Conservation (phyloP, 2,797 vertebrate genomes). For the Pelobates cultripes region DNA sequence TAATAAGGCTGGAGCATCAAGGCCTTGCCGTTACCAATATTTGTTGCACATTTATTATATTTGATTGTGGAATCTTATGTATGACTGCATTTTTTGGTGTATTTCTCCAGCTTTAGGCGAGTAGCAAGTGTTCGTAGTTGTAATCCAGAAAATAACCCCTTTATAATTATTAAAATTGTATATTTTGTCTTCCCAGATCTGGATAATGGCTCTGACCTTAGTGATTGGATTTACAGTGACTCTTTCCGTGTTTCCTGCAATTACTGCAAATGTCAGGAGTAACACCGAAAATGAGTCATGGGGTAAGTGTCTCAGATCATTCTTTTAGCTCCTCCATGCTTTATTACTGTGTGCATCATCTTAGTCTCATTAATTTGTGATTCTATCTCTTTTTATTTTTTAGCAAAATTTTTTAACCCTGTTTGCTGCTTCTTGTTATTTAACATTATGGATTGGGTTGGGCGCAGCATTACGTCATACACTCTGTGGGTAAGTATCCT, state of each 20-base stretch:
- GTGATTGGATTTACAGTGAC: conserved; percentile 85
- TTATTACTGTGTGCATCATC: neutral
- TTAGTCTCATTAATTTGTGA: neutral
- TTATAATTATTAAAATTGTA: neutral
- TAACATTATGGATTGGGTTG: conserved; percentile 83
- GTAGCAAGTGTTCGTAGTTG: too few relatives aligned
- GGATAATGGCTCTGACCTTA: conserved; percentile 86
- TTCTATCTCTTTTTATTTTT: neutral
- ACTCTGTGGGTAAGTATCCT: conserved; percentile 76
- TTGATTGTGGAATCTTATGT: too few relatives aligned
- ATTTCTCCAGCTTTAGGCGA: too few relatives aligned
- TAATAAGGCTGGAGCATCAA: too few relatives aligned
- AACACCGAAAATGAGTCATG: conserved; percentile 66
- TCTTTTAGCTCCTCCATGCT: too few relatives aligned
- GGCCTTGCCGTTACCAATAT: too few relatives aligned
- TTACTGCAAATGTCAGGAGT: conserved; percentile 81
- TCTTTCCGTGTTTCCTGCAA: conserved; percentile 84
- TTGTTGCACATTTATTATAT: too few relatives aligned
- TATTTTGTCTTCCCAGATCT: conserved; percentile 70
- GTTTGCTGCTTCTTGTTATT: conserved; percentile 88
- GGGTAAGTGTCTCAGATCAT: conserved; percentile 69
- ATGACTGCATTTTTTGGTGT: too few relatives aligned
- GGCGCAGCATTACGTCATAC: conserved; percentile 77
- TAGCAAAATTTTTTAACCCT: conserved; percentile 81
- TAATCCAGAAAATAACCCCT: too few relatives aligned